Evolutionary conservation across 1,140 invertebrate species (phyloP).

Genomic region (Archegozetes longisetosus): DNA sequence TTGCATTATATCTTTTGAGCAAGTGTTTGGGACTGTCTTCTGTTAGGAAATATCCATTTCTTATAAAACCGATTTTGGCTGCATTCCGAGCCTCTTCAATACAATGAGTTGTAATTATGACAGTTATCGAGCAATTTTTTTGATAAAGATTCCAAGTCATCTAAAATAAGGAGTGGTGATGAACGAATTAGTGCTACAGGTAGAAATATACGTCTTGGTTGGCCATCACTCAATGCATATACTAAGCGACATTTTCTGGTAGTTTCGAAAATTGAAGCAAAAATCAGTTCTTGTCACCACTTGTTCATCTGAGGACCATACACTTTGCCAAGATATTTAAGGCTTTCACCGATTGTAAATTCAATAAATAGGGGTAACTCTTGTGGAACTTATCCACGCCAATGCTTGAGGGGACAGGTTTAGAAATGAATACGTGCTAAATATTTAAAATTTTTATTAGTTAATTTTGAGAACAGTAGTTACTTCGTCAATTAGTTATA

Average conservation of each 20-base stretch:
- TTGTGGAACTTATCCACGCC: slow-evolving; percentile 65
- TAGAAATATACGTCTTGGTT: slow-evolving; percentile 77
- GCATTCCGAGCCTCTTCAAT: slow-evolving; percentile 31
- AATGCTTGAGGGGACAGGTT: no score
- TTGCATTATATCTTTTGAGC: slow-evolving; percentile 21
- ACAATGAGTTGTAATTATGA: slow-evolving; percentile 33
- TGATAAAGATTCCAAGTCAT: slow-evolving; percentile 68
- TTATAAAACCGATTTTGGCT: slow-evolving; percentile 30
- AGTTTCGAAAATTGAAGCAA: slow-evolving; percentile 72
- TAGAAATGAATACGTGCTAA: no score
- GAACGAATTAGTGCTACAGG: slow-evolving; percentile 80
- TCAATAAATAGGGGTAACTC: slow-evolving; percentile 85
- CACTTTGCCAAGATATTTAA: slow-evolving; percentile 88
- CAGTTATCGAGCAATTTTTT: slow-evolving; percentile 39
- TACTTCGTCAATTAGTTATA: no score
- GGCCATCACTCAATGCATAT: slow-evolving; percentile 53
- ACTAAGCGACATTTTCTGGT: slow-evolving; percentile 33
- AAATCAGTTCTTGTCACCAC: slow-evolving; percentile 54
- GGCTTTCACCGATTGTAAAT: slow-evolving; percentile 82
- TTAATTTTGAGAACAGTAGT: no score
- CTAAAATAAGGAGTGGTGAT: slow-evolving; percentile 79
- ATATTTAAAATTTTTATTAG: no score
- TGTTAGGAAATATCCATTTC: slow-evolving; percentile 28
- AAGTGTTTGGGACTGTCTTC: slow-evolving; percentile 27
- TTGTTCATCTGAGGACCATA: slow-evolving; percentile 51